phyloP scores from a whole-genome alignment of 2,113 vertebrate genomes.

The Microtus ochrogaster region DNA sequence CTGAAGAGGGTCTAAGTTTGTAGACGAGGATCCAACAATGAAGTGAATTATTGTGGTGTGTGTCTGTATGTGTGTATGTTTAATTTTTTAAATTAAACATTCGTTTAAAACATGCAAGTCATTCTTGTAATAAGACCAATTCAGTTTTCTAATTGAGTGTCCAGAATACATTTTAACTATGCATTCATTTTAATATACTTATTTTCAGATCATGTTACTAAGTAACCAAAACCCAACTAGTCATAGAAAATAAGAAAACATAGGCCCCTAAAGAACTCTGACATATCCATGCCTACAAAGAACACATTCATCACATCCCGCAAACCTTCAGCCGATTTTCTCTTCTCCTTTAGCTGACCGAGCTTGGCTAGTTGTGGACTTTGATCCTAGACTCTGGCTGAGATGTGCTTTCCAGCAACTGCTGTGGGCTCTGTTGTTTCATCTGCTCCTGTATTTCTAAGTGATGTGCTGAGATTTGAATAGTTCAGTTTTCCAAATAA shows the following conservation, averaged over 20 bases:
- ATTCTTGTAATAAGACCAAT: neutral
- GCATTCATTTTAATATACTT: constrained; percentile 3
- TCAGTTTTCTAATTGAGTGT: neutral
- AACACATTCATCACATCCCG: neutral
- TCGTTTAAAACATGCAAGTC: neutral
- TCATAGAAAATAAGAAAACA: neutral
- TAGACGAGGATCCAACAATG: neutral
- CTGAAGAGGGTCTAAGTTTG: neutral
- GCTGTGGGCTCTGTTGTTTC: neutral
- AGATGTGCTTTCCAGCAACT: neutral
- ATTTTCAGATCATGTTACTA: constrained; percentile 2
- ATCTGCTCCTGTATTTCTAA: neutral
- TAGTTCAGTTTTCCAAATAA: constrained; percentile 32
- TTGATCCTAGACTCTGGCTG: neutral
- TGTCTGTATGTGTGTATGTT: neutral
- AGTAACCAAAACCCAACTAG: neutral
- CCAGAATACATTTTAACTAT: neutral
- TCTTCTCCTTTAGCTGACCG: neutral
- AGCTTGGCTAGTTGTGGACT: neutral
- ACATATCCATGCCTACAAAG: neutral
- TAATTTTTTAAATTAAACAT: neutral
- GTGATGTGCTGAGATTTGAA: constrained; percentile 8
- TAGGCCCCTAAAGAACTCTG: neutral
- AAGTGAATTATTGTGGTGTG: neutral
- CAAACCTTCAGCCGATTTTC: neutral